These are phyloP conservation scores for Luffia ferchaultella DNA, from an alignment of 2,888 invertebrate genomes.

Conservation along the genomic window DNA sequence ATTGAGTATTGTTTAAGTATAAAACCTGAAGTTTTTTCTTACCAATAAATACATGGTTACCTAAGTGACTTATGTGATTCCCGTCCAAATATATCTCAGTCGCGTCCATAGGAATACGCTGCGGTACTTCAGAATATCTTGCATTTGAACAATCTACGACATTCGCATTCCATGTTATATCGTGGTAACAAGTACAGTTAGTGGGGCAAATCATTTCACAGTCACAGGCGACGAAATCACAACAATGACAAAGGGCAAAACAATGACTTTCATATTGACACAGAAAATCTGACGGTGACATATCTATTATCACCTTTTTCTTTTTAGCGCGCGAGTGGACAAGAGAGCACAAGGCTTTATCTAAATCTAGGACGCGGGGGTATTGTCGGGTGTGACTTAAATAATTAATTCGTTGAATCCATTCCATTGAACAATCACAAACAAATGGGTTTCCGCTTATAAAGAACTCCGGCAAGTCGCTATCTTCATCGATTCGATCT, in stretches of 20 bases:
- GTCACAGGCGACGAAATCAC: slow-evolving; percentile 89
- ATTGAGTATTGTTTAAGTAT: slow-evolving; percentile 79
- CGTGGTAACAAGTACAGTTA: slow-evolving; percentile 86
- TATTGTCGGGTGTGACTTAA: slow-evolving; percentile 78
- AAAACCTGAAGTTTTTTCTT: slow-evolving; percentile 81
- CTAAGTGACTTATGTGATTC: slow-evolving; percentile 78
- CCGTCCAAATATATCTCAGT: slow-evolving; percentile 89
- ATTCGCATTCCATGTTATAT: slow-evolving; percentile 84
- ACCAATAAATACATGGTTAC: slow-evolving; percentile 86
- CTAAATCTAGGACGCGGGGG: slow-evolving; percentile 82
- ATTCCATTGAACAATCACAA: slow-evolving; percentile 90
- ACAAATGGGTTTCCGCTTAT: slow-evolving; percentile 85
- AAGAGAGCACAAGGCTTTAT: slow-evolving; percentile 77
- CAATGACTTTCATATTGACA: slow-evolving; percentile 85
- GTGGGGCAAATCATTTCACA: slow-evolving; percentile 91
- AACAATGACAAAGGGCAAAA: slow-evolving; percentile 88
- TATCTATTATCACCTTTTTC: slow-evolving; percentile 74
- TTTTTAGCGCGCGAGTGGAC: slow-evolving; percentile 73
- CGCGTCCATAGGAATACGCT: slow-evolving; percentile 87
- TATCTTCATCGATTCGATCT: slow-evolving; percentile 71
- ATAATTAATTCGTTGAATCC: slow-evolving; percentile 82
- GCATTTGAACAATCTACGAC: slow-evolving; percentile 84
- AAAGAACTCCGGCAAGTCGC: slow-evolving; percentile 80
- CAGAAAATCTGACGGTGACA: slow-evolving; percentile 79
- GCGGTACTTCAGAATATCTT: slow-evolving; percentile 76